Evolutionary conservation across 2,113 vertebrate species (phyloP), one percentile per base, ranked within the genome.

Genomic region (Lepus europaeus): DNA sequence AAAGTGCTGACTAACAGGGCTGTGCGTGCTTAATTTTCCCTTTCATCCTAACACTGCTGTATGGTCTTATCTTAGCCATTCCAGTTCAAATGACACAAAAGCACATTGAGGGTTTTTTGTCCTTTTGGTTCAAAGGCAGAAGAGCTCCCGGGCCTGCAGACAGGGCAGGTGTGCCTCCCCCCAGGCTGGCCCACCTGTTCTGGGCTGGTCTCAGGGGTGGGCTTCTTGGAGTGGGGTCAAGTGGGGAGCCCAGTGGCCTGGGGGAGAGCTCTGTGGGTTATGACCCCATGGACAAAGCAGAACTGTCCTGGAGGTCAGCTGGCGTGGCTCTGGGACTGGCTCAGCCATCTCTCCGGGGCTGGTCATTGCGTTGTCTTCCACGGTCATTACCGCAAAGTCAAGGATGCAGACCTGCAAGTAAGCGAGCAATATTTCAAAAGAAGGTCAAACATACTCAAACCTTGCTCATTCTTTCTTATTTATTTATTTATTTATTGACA

Each of bases 1-100:
- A 87, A 96, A 93, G 77, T 89, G 91, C 94, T 96, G 96, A 97
- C 87, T 94, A 90, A 93, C 74, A 59, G 70, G 68, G 76, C 39
- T 59, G 72, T 1, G 1, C n/a, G 89, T 95, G 91, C 82, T 96
- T 92, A 77, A 91, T 94, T 96, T 95, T 83, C 39, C 10, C 70
- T 96, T 95, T 94, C 80, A 93, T 93, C 92, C 92, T 80, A 59
- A 72, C 83, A 70, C 56, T 84, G 84, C 78, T 84, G 16, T 51
- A 83, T 83, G 76, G 82, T 94, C 63, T 91, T 93, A 90, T 82
- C 20, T 0, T 69, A 79, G 76, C 29, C 78, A 39, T 78, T 80
- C 51, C 66, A 39, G 45, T 68, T 82, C 86, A 74, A 81, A 83
- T 45, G 91, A 82, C 78, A 76, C 84, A 14, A 59, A 59, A 59